Evolutionary conservation across 1,140 invertebrate species (phyloP), one percentile per base, ranked within the genome.

Genomic region (Chelonus insularis): DNA sequence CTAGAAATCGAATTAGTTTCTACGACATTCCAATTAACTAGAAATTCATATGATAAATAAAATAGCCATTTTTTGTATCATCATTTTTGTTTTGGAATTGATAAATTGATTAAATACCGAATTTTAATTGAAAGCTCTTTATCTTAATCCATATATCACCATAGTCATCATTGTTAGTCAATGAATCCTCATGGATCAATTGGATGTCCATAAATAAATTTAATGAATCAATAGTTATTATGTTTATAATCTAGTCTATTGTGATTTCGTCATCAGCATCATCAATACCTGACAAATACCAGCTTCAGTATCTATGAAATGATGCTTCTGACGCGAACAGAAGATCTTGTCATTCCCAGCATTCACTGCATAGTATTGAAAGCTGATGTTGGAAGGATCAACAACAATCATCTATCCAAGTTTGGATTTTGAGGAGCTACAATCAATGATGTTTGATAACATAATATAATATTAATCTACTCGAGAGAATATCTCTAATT

Each of bases 1-100:
- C 62, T 54, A 64, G 59, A 66, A 70, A 68, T 70, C 61, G 61
- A 70, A 66, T 70, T 68, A 68, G 67, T 62, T 64, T 65, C 62
- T 66, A 66, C 64, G 63, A 66, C 68, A 60, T 65, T 70, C 63
- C 61, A 67, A 68, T 70, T 70, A 63, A 58, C 59, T 58, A 43
- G 25, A 60, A 71, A 71, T 67, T 71, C 68, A 67, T 65, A 64
- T 67, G 20, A 54, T 21, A 25, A 25, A 18, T 21, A 25, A 25
- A 21, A 23, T 51, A 14, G 23, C 47, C 4, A 25, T 20, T 50
- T 21, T 7, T 21, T 8, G 6, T 9, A 23, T 23, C 4, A 48
- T 7, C 5, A 8, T 39, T 43, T n/a, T n/a, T n/a, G n/a, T n/a
- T n/a, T n/a, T n/a, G n/a, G n/a, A n/a, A n/a, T n/a, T n/a, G n/a